These are phyloP conservation scores for Scyliorhinus canicula DNA, from an alignment of 2,797 vertebrate species.

Conservation along the genomic window DNA sequence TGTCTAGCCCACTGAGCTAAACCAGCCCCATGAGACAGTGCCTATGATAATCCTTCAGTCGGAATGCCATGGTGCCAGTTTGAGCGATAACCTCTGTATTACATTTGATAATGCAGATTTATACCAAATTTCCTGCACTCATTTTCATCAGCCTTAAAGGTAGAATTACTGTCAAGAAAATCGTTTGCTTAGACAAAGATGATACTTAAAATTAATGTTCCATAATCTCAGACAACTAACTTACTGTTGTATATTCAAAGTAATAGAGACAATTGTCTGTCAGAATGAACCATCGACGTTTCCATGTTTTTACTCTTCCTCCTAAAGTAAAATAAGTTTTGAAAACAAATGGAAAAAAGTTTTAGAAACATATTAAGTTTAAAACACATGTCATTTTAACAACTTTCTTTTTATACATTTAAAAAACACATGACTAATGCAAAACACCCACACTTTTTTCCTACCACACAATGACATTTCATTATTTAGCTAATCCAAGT, in stretches of 20 bases:
- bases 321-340: constrained; percentile 56
- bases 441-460: neutral
- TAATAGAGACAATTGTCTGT: constrained; percentile 98
- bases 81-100: neutral
- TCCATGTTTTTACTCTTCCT: constrained; percentile 96
- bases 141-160: neutral
- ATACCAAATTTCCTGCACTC: neutral
- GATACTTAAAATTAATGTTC: neutral
- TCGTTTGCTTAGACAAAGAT: neutral
- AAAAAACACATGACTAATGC: neutral
- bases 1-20: no score
- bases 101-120: neutral
- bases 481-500: neutral
- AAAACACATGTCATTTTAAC: neutral
- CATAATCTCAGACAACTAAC: constrained; percentile 51
- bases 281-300: constrained; percentile 94
- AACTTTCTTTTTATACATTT: neutral
- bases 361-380: neutral
- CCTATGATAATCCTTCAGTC: neutral
- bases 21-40: neutral
- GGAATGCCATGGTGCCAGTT: neutral
- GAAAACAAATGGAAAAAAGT: neutral
- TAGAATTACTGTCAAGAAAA: neutral
- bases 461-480: neutral
- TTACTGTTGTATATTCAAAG: constrained; percentile 91